These are phyloP conservation scores for Drosophila sp. DNA, from an alignment of 1,140 invertebrate species.

Conservation along the genomic window DNA sequence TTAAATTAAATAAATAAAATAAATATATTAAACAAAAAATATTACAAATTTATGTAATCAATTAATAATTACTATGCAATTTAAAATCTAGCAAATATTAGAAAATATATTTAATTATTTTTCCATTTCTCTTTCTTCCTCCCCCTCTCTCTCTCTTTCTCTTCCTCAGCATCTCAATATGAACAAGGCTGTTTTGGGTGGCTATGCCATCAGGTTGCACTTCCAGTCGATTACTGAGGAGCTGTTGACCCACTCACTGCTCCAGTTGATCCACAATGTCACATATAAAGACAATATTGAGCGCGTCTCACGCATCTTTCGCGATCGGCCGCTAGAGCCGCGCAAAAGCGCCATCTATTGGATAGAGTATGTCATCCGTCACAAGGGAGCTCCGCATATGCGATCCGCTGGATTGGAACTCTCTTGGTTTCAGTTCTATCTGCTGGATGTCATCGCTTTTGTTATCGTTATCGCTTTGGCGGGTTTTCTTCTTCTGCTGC, in stretches of 20 bases:
- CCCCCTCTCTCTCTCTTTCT: neutral
- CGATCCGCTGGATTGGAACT: slow-evolving; percentile 85
- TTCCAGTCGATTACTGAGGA: slow-evolving; percentile 78
- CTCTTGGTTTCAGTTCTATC: slow-evolving; percentile 87
- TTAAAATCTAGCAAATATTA: too few species aligned
- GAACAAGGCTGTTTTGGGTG: slow-evolving; percentile 71
- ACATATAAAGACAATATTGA: slow-evolving; percentile 84
- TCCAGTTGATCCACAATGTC: slow-evolving; percentile 84
- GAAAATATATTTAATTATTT: too few species aligned
- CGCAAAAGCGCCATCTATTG: slow-evolving; percentile 87
- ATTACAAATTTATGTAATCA: too few species aligned
- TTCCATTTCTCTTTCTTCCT: neutral
- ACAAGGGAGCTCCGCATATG: slow-evolving; percentile 86
- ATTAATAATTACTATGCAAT: too few species aligned
- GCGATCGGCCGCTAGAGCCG: slow-evolving; percentile 86
- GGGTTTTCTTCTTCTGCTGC: neutral
- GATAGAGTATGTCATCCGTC: slow-evolving; percentile 87
- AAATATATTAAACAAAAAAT: too few species aligned
- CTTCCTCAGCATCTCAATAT: slow-evolving; percentile 69
- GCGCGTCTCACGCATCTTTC: slow-evolving; percentile 85
- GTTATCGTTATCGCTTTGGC: neutral
- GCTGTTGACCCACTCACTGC: slow-evolving; percentile 80
- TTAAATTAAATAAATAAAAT: too few species aligned
- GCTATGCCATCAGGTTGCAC: slow-evolving; percentile 75
- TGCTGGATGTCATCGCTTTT: slow-evolving; percentile 86